Conservation (phyloP, 2,888 invertebrate genomes). For the Suillia variegata region DNA sequence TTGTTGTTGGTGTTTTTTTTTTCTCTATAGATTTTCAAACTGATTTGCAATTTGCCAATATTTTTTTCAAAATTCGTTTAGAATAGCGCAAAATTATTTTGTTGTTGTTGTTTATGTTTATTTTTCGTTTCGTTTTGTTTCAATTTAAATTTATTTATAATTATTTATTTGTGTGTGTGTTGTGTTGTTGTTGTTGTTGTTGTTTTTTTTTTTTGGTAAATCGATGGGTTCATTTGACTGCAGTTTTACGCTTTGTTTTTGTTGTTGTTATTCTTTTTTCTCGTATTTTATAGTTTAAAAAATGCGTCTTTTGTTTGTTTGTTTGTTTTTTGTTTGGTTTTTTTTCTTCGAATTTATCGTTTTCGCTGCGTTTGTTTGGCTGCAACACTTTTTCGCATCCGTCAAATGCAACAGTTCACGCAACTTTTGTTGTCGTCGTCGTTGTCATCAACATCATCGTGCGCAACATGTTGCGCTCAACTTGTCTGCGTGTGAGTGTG, state of each 20-base stretch:
- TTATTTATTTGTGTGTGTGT: too few species aligned
- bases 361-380: neutral
- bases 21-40: neutral
- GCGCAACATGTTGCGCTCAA: constrained; percentile 26
- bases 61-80: too few species aligned
- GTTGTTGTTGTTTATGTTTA: too few species aligned
- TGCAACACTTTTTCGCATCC: constrained; percentile 27
- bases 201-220: constrained; percentile 6
- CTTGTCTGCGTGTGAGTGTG: neutral
- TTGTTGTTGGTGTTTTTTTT: constrained; percentile 5
- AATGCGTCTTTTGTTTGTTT: neutral
- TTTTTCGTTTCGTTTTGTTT: too few species aligned
- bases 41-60: neutral
- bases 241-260: neutral
- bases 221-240: constrained; percentile 10
- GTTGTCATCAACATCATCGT: too few species aligned
- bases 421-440: constrained; percentile 4
- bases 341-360: neutral
- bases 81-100: neutral
- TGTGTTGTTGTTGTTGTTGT: constrained; percentile 6
- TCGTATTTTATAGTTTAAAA: neutral
- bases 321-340: neutral
- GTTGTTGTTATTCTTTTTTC: neutral
- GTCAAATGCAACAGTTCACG: constrained; percentile 3
- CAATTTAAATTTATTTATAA: neutral